These are phyloP conservation scores for Ricordea florida DNA, from an alignment of 92 coral and sea anemone species.

Conservation along the genomic window DNA sequence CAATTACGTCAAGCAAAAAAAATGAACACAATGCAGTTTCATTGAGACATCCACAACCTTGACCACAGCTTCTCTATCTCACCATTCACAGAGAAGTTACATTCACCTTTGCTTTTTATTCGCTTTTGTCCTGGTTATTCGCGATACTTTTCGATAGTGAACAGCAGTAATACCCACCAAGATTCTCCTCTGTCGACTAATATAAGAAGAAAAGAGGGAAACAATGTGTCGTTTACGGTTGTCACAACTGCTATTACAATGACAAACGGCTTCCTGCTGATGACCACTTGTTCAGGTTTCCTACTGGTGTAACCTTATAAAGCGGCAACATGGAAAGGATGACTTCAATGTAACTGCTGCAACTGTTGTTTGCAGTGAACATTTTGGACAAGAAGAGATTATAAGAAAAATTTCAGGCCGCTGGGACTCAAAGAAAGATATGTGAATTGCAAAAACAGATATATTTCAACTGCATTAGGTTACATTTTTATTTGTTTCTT, in stretches of 20 bases:
- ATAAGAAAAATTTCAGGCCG: background rate
- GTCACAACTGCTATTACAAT: constrained; percentile 34
- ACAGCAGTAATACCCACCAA: too few species aligned
- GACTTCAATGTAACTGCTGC: constrained; percentile 45
- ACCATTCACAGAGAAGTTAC: too few species aligned
- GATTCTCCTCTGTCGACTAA: constrained; percentile 1
- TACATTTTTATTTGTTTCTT: constrained; percentile 13
- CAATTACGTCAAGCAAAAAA: too few species aligned
- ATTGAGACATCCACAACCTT: too few species aligned
- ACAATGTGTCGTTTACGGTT: constrained; percentile 49
- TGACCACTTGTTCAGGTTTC: constrained; percentile 46
- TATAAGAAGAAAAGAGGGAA: constrained; percentile 25
- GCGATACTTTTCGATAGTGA: too few species aligned
- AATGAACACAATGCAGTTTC: too few species aligned
- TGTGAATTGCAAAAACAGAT: constrained; percentile 13
- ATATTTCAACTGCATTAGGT: background rate
- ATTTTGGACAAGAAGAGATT: constrained; percentile 51
- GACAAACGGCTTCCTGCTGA: constrained; percentile 31
- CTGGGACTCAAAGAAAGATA: constrained; percentile 17
- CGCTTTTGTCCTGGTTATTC: too few species aligned
- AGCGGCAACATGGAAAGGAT: constrained; percentile 53
- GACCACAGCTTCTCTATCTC: too few species aligned
- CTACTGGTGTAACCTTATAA: constrained; percentile 65
- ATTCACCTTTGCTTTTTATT: too few species aligned
- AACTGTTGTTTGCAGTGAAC: constrained; percentile 49